Evolutionary conservation across 2,888 invertebrate species (phyloP).

Genomic region (Drosophila pseudotakahashii): DNA sequence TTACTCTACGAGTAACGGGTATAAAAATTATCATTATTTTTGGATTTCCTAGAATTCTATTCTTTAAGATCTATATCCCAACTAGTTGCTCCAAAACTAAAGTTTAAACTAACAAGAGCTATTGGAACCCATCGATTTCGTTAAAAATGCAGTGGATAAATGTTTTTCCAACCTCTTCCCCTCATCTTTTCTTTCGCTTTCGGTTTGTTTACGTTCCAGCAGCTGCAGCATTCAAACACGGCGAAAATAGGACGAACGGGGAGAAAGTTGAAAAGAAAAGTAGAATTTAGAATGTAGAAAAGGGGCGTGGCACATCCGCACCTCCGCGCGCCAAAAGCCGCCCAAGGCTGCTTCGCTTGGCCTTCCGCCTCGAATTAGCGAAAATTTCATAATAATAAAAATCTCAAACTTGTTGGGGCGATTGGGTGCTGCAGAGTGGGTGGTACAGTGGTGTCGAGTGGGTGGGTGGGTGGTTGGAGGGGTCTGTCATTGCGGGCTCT

Average conservation of each 20-base stretch:
- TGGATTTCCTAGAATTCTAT: no score
- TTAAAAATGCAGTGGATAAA: neutral
- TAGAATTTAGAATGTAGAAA: neutral
- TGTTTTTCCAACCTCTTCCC: neutral
- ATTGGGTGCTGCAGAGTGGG: neutral
- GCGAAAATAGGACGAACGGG: neutral
- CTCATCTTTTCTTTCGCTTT: neutral
- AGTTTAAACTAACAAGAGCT: neutral
- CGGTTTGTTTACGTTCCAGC: constrained; percentile 8
- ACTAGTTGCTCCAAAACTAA: no score
- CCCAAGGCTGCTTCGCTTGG: constrained; percentile 34
- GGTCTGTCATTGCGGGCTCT: constrained; percentile 25
- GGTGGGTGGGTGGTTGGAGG: neutral
- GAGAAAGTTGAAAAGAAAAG: neutral
- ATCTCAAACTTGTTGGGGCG: constrained; percentile 15
- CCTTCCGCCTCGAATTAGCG: constrained; percentile 40
- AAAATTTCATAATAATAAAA: constrained; percentile 48
- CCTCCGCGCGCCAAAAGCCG: constrained; percentile 5
- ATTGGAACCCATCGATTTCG: neutral
- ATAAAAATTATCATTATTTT: no score
- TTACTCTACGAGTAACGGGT: no score
- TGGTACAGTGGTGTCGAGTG: neutral
- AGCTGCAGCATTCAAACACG: neutral
- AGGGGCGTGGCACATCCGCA: neutral
- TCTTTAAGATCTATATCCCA: no score